Evolutionary conservation across 2,113 vertebrate genomes (phyloP), one percentile per base, ranked within the genome.

Genomic region (Etheostoma cragini): DNA sequence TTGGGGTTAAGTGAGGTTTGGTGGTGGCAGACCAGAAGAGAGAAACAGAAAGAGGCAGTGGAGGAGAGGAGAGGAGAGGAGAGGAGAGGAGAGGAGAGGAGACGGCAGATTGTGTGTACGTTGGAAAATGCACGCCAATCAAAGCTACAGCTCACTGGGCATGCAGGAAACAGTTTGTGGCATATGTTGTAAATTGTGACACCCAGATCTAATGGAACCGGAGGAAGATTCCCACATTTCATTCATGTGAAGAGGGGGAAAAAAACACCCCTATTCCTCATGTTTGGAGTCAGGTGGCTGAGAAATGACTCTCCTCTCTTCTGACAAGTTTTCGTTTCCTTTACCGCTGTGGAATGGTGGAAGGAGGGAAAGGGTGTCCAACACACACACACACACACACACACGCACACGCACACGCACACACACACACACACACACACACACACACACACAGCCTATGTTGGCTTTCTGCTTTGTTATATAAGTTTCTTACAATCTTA

Each of bases 251-350:
- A 19, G 72, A 49, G 45, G 24, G 24, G 10, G 22, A 22, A 63
- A 66, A 35, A 66, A 35, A 63, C 68, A 74, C 61, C 61, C 79
- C 15, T 76, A 72, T 80, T 81, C 33, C 54, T 72, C 1, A 8
- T 90, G 85, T 89, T 90, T 91, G 91, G 84, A 88, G 84, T 82
- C 87, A 87, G 75, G 87, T 87, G 88, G 88, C 65, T 88, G 78
- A 88, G 74, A 53, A 87, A 90, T 86, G 81, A 78, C 76, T 83
- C 79, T 83, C 69, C 57, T 70, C 30, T 81, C 65, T 53, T 49
- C 50, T 65, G 74, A 87, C 87, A 81, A 82, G 83, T 89, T 91
- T 88, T 86, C 77, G 84, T 91, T 91, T 90, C 85, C 87, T 88
- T 83, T 78, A 54, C 79, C 6, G 14, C 87, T 57, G 73, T 81